A percentile compares a stretch with the other conserved stretches of the same genome.
Conservation (phyloP, 2,888 invertebrate species). For the Agrochola macilenta region DNA sequence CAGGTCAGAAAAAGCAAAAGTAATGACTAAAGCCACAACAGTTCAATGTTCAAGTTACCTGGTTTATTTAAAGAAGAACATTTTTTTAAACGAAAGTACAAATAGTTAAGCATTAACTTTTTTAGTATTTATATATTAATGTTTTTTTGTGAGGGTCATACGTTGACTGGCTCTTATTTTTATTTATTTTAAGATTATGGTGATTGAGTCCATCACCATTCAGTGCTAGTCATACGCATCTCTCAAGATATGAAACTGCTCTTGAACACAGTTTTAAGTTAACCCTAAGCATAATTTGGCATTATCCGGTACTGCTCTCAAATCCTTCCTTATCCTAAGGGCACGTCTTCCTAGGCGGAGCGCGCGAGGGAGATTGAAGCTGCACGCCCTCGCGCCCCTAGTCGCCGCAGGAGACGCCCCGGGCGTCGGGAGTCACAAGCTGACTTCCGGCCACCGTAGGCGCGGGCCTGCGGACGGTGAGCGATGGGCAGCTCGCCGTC, state of each 20-base stretch:
- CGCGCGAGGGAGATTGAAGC: no score
- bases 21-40: constrained; percentile 3
- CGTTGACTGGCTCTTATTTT: neutral
- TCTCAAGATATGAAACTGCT: neutral
- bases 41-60: constrained; percentile 37
- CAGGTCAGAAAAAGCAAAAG: constrained; percentile 31
- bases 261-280: neutral
- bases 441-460: no score
- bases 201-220: neutral
- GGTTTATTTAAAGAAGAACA: constrained; percentile 14
- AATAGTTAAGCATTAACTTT: neutral
- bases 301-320: no score
- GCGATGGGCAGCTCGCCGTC: no score
- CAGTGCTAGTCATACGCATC: neutral
- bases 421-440: no score
- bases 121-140: no score
- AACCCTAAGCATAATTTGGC: neutral
- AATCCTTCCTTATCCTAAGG: no score
- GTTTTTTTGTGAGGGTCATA: neutral
- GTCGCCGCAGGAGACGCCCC: no score
- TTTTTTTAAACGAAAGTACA: constrained; percentile 8
- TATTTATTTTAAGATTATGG: neutral
- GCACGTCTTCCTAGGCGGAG: no score
- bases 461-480: no score
- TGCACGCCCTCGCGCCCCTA: no score